phyloP scores from a whole-genome alignment of 2,888 invertebrate genomes.

The Tridacna crocea region DNA sequence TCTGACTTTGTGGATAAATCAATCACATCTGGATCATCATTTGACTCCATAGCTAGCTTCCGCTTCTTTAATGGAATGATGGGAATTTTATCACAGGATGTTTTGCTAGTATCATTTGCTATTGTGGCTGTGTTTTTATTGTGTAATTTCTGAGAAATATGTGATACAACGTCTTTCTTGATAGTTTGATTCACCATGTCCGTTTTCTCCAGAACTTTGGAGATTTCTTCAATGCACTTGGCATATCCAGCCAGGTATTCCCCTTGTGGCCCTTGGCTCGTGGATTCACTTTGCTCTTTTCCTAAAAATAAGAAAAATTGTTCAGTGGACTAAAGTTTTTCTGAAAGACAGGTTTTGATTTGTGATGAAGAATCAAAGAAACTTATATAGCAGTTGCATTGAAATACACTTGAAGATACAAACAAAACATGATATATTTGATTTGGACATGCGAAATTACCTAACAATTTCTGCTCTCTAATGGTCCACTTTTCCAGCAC shows the following conservation, averaged over 20 bases:
- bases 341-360: neutral
- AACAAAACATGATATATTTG: too few relatives aligned
- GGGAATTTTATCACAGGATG: neutral
- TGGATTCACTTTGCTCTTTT: neutral
- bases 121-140: neutral
- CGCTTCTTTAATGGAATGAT: slow-evolving; percentile 30
- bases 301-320: neutral
- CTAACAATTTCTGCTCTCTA: too few relatives aligned
- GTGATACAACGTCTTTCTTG: slow-evolving; percentile 40
- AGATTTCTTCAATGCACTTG: slow-evolving; percentile 52
- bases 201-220: slow-evolving; percentile 41
- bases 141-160: slow-evolving; percentile 38
- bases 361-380: too few relatives aligned
- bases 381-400: too few relatives aligned
- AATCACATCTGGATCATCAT: slow-evolving; percentile 16
- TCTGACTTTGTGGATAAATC: slow-evolving; percentile 16
- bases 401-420: too few relatives aligned
- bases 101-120: neutral
- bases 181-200: slow-evolving; percentile 18
- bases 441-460: too few relatives aligned
- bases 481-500: too few relatives aligned
- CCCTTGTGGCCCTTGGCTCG: neutral
- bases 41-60: neutral
- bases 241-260: slow-evolving; percentile 51
- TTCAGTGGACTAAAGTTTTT: neutral